Conservation (phyloP, 2,797 vertebrate genomes). For the Lophotriccus pileatus region DNA sequence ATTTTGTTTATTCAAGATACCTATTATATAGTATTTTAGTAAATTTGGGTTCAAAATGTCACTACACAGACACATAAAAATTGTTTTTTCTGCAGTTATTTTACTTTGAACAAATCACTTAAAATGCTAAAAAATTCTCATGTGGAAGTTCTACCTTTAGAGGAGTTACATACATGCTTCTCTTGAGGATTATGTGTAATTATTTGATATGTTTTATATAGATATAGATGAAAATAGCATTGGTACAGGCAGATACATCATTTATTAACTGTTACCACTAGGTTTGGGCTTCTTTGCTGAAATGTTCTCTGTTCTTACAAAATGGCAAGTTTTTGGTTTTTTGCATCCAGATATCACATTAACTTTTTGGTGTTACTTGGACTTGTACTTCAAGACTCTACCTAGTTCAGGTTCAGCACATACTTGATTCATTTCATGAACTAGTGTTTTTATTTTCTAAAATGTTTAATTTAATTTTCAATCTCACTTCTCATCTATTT, state of each 20-base stretch:
- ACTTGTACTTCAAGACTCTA: neutral
- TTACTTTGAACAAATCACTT: neutral
- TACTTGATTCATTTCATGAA: neutral
- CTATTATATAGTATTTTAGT: neutral
- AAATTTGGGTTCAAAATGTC: neutral
- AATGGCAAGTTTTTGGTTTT: neutral
- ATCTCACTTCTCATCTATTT: neutral
- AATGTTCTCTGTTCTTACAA: neutral
- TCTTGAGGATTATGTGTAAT: neutral
- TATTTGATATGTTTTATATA: neutral
- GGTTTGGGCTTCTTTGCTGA: neutral
- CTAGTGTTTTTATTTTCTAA: neutral
- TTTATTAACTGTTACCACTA: neutral
- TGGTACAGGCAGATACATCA: neutral
- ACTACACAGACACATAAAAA: neutral
- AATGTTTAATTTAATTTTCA: neutral
- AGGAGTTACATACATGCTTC: neutral
- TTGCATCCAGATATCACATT: fast-evolving
- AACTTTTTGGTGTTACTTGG: neutral
- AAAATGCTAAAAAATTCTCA: neutral
- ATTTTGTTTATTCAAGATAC: neutral
- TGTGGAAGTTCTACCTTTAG: neutral
- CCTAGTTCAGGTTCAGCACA: neutral
- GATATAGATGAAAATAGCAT: neutral
- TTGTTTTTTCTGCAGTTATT: neutral